Evolutionary conservation across 2,797 vertebrate species (phyloP), one percentile per base, ranked within the genome.

Genomic region (Uromys caudimaculatus): DNA sequence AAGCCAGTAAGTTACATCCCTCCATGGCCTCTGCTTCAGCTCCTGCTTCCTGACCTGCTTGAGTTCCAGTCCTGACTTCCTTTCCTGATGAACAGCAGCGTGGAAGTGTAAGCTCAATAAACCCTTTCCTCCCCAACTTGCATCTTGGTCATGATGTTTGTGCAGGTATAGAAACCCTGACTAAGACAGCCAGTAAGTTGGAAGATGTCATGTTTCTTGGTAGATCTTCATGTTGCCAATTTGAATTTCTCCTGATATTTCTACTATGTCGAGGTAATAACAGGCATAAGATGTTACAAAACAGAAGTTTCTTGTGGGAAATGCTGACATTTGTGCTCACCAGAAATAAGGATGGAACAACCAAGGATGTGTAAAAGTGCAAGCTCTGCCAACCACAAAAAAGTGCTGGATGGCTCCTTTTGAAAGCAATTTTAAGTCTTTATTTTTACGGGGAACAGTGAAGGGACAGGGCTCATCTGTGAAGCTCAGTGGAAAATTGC

Each of bases 341-440:
- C 52, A 91, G 75, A 90, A 86, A 90, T 90, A 90, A 97, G 95
- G 54, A 93, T 3, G 67, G 44, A 95, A 19, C 76, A 78, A 85
- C 29, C 44, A 54, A 77, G 77, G 82, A 54, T 60, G 69, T 47
- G 71, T 83, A 90, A 76, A 95, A 90, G 44, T 35, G 0, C 32
- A 89, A 81, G 41, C 60, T 13, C 5, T 50, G 52, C 78, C 87
- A 79, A 79, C n/a, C 94, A 89, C 77, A 95, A 60, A 67, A 94
- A 83, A n/a, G n/a, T 91, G 50, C 54, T 58, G 84, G 75, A 47
- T 67, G 75, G 56, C n/a, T 79, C 47, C 87, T 79, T 93, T 91
- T 47, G 17, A 86, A 90, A 93, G 94, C 35, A 81, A 82, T 47
- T 90, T 89, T 76, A 79, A 95, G 93, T 95, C 60, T 86, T 86